Evolutionary conservation across 2,797 vertebrate genomes (phyloP), one percentile per base, ranked within the genome.

Genomic region (Typhlichthys subterraneus): DNA sequence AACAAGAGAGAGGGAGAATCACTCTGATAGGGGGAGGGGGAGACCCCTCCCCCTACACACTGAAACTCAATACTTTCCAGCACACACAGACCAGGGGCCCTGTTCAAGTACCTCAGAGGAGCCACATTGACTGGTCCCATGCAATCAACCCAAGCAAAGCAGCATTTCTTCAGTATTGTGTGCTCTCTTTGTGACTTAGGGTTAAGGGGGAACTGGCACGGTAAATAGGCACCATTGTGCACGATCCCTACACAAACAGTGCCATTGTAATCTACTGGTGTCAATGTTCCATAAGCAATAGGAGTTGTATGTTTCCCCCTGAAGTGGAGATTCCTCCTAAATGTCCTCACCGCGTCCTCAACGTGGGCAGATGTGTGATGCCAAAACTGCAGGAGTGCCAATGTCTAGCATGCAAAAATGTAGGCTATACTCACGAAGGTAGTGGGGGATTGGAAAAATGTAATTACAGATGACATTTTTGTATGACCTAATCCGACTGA

Each of bases 271-370:
- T 76, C 13, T 38, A 29, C 57, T 31, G 45, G 45, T 69, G 69
- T 69, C 14, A 12, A 45, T 56, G 52, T 42, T 56, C 52, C 6
- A 47, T 33, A 50, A 51, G 63, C 57, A 68, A 29, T 13, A 59
- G n/a, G 66, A 68, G 49, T 75, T 64, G 77, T 71, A 81, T 77
- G 33, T 81, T 80, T 63, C 76, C 62, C 15, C 52, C 59, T 65
- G 67, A 50, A 67, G 56, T 45, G 23, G 29, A 65, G 57, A 73
- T 61, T 23, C 23, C 23, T 23, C 61, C 69, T 61, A 1, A 38
- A 81, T 63, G 74, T 58, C 58, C 38, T 23, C 14, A 38, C 13
- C 12, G 1, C 9, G 9, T 13, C 45, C 51, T 55, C 33, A 38
- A 38, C 33, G 8, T 8, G 8, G 33, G 33, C 33, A 38, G 33